Conservation (phyloP, 1,140 invertebrate genomes). For the Cydia strobilella region DNA sequence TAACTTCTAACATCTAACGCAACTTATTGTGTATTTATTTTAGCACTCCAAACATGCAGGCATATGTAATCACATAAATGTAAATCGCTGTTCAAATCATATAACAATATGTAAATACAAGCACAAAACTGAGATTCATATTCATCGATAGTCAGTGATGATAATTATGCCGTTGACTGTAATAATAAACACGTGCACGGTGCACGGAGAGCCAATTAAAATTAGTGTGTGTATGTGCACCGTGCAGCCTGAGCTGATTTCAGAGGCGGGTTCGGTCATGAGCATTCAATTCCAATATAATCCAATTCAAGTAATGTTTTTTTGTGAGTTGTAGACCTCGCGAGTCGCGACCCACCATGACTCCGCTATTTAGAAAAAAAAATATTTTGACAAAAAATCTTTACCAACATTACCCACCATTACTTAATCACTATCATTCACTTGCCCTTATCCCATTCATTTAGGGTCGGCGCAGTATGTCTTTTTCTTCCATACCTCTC, state of each 20-base stretch:
- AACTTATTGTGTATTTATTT: no score
- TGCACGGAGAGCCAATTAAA: slow-evolving; percentile 8
- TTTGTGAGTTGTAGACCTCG: no score
- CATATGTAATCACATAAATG: not conserved
- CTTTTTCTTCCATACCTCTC: no score
- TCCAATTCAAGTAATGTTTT: not conserved
- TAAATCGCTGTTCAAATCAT: not conserved
- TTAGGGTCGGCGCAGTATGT: no score
- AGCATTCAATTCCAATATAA: not conserved
- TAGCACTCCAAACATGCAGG: no score
- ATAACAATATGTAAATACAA: not conserved
- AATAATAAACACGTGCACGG: not conserved
- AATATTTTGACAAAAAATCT: no score
- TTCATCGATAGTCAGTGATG: slow-evolving; percentile 1
- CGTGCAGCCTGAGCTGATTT: not conserved
- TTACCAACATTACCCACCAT: no score
- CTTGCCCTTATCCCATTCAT: no score
- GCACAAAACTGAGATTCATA: not conserved
- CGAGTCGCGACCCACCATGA: no score
- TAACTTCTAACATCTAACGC: no score
- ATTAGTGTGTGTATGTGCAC: slow-evolving; percentile 11
- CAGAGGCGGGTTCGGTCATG: not conserved
- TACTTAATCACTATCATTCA: no score
- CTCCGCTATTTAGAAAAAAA: no score
- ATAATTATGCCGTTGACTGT: slow-evolving; percentile 10